Conservation (phyloP, 1,140 invertebrate species). For the Phocides pigmalion region DNA sequence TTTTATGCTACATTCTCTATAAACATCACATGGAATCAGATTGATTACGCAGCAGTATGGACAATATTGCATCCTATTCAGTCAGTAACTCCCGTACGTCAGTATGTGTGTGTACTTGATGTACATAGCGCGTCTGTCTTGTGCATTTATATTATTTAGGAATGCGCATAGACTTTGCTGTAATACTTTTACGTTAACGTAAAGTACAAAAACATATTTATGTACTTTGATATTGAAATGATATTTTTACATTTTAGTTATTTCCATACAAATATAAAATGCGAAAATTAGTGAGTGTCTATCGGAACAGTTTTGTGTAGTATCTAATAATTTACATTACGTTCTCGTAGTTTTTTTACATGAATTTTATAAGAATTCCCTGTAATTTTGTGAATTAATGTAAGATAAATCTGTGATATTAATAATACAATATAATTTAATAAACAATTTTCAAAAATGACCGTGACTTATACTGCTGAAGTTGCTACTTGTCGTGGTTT, state of each 20-base stretch:
- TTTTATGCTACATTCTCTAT: too few relatives aligned
- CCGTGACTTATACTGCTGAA: slow-evolving; percentile 94
- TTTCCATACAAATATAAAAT: background rate
- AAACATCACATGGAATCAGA: too few relatives aligned
- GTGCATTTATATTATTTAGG: background rate
- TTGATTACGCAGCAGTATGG: too few relatives aligned
- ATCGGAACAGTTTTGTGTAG: background rate
- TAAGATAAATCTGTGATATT: slow-evolving; percentile 49
- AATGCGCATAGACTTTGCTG: slow-evolving; percentile 1
- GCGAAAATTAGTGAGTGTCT: background rate
- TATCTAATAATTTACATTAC: background rate
- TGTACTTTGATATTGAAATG: too few relatives aligned
- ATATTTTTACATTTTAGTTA: background rate
- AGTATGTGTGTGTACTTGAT: too few relatives aligned
- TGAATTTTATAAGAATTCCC: background rate
- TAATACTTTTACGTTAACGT: slow-evolving; percentile 1
- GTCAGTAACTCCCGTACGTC: too few relatives aligned
- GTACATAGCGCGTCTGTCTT: too few relatives aligned
- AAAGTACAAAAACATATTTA: background rate
- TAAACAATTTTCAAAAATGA: slow-evolving; percentile 87
- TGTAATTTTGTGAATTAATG: background rate
- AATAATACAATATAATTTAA: slow-evolving; percentile 33
- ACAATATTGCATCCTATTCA: too few relatives aligned
- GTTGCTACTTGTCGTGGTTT: slow-evolving; percentile 94
- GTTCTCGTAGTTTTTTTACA: slow-evolving; percentile 7